These are phyloP conservation scores for Enteromius thamalakanensis DNA, from an alignment of 2,797 vertebrate genomes.

Conservation along the genomic window DNA sequence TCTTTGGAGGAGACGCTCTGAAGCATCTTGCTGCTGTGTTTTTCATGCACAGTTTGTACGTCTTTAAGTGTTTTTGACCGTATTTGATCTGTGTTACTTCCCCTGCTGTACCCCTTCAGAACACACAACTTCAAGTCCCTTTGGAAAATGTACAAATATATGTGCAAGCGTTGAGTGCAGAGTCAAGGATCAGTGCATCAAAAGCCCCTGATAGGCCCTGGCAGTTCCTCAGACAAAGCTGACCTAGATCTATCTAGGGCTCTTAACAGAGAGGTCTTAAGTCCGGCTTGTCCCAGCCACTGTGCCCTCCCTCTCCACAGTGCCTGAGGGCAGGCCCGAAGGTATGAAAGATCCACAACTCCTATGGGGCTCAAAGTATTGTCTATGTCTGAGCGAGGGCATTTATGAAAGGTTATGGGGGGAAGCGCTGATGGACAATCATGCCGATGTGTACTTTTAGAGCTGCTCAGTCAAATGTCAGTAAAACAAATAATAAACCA, in stretches of 20 bases:
- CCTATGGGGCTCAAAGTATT: slow-evolving; percentile 56
- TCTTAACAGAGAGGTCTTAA: slow-evolving; percentile 51
- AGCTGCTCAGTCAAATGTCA: slow-evolving; percentile 16
- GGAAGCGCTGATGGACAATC: slow-evolving; percentile 41
- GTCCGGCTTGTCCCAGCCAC: slow-evolving; percentile 46
- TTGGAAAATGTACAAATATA: slow-evolving; percentile 32
- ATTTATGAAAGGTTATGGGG: slow-evolving; percentile 55
- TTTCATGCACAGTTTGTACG: slow-evolving; percentile 40
- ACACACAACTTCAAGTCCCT: slow-evolving; percentile 25
- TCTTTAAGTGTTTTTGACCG: slow-evolving; percentile 47
- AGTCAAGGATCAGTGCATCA: slow-evolving; percentile 44
- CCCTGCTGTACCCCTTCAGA: slow-evolving; percentile 10
- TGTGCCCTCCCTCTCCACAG: slow-evolving; percentile 37
- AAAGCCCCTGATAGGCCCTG: slow-evolving; percentile 35
- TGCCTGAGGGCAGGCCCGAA: slow-evolving; percentile 60
- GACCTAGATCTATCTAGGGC: slow-evolving; percentile 57
- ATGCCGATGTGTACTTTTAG: slow-evolving; percentile 22
- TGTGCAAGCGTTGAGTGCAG: slow-evolving; percentile 13
- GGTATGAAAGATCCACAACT: slow-evolving; percentile 59
- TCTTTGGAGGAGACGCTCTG: slow-evolving; percentile 42
- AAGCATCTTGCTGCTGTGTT: slow-evolving; percentile 44
- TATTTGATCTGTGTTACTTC: slow-evolving; percentile 36
- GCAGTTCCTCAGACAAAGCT: slow-evolving; percentile 46
- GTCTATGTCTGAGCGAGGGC: slow-evolving; percentile 32
- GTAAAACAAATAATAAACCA: slow-evolving; percentile 16